A percentile compares a stretch with the other conserved stretches of the same genome.
These are phyloP conservation scores for Anniella stebbinsi DNA, from an alignment of 2,797 vertebrate genomes.

Conservation along the genomic window DNA sequence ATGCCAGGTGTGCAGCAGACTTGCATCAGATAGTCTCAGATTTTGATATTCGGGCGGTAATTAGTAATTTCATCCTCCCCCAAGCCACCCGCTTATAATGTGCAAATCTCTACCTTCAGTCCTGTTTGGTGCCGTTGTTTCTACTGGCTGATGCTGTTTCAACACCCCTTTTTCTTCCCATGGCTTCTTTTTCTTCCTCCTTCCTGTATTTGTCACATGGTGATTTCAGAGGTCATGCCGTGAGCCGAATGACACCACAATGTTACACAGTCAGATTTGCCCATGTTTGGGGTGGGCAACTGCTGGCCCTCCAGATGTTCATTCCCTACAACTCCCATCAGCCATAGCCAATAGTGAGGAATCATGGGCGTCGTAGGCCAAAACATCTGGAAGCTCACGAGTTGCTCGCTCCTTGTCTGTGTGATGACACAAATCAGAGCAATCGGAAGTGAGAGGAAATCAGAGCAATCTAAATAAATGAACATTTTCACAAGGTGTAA, in stretches of 20 bases:
- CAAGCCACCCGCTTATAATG: not conserved
- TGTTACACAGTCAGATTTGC: not conserved
- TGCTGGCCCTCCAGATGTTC: not conserved
- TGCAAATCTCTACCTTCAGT: conserved; percentile 5
- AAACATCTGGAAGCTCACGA: no score
- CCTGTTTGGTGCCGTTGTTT: not conserved
- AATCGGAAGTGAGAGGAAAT: not conserved
- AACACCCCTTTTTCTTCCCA: not conserved
- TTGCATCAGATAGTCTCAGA: not conserved
- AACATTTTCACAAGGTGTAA: not conserved
- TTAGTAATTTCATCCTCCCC: not conserved
- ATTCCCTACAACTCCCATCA: no score
- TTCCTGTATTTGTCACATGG: not conserved
- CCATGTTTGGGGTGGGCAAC: not conserved
- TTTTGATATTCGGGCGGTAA: not conserved
- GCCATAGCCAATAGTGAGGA: no score
- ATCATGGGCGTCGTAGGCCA: no score
- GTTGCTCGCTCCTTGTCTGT: not conserved
- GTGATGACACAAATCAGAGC: not conserved
- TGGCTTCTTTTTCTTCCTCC: not conserved
- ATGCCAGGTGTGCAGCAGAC: conserved; percentile 87
- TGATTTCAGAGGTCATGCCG: not conserved
- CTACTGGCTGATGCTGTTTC: not conserved
- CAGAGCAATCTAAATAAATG: not conserved
- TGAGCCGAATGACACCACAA: not conserved